These are phyloP conservation scores for Bugulina stolonifera DNA, from an alignment of 2,888 invertebrate species.

Conservation along the genomic window DNA sequence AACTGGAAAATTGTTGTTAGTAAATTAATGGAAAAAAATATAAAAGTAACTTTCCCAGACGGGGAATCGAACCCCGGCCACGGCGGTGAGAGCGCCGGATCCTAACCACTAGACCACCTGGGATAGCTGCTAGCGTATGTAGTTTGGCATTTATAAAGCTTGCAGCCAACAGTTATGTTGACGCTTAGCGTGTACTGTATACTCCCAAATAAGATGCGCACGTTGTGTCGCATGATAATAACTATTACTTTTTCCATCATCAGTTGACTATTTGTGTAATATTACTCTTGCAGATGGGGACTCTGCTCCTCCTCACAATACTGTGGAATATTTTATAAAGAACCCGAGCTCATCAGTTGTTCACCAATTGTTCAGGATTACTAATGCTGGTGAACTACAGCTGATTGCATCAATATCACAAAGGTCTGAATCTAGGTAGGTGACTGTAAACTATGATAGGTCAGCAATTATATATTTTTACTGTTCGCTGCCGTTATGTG, in stretches of 20 bases:
- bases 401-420: not conserved
- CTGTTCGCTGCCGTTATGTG: no score
- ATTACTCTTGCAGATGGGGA: not conserved
- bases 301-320: not conserved
- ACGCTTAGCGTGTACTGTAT: no score
- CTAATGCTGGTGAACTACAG: not conserved
- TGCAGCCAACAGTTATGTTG: no score
- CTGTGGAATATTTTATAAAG: not conserved
- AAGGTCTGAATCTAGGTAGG: not conserved
- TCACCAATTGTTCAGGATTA: conserved; percentile 5
- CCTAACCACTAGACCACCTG: not conserved
- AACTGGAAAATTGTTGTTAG: no score
- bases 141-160: no score
- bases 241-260: no score
- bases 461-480: no score
- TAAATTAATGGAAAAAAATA: no score
- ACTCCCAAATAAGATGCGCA: no score
- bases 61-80: conserved; percentile 9
- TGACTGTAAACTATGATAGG: not conserved
- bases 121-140: not conserved
- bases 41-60: not conserved
- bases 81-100: conserved; percentile 5
- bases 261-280: no score
- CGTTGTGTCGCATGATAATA: no score
- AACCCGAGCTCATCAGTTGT: conserved; percentile 12